A percentile compares a stretch with the other conserved stretches of the same genome.
These are phyloP conservation scores for Australoheros facetus DNA, from an alignment of 2,797 vertebrate genomes.

Conservation along the genomic window DNA sequence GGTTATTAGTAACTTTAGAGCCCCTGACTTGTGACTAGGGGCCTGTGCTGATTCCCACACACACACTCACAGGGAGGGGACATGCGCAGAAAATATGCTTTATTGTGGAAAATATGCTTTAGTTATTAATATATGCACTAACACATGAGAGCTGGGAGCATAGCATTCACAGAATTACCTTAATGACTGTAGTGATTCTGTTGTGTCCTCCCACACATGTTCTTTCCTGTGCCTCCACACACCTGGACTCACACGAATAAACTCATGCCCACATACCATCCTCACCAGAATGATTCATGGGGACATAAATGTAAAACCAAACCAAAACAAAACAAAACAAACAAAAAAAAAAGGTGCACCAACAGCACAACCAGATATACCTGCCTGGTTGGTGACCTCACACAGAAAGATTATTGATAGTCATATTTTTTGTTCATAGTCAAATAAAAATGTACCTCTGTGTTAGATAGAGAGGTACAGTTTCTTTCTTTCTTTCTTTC, in stretches of 20 bases:
- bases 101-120: constrained; percentile 49
- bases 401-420: background rate
- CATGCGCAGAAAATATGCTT: constrained; percentile 50
- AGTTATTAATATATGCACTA: constrained; percentile 66
- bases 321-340: no score
- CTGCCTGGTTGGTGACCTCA: background rate
- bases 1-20: constrained; percentile 86
- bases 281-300: constrained; percentile 7
- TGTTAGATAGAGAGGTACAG: background rate
- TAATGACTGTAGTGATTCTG: constrained; percentile 35
- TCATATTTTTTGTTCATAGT: background rate
- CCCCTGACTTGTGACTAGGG: constrained; percentile 83
- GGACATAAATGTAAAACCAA: background rate
- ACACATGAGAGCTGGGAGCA: constrained; percentile 24
- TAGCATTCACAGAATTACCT: constrained; percentile 41
- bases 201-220: constrained; percentile 27
- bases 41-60: constrained; percentile 80
- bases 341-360: background rate
- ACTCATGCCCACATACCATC: constrained; percentile 27
- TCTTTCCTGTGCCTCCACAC: constrained; percentile 14
- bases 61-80: constrained; percentile 32
- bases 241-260: background rate
- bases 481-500: background rate
- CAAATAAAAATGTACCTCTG: background rate
- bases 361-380: no score